A percentile compares a stretch with the other conserved stretches of the same genome.
Evolutionary conservation across 2,888 invertebrate genomes (phyloP).

Genomic region (Caenorhabditis sulstoni): DNA sequence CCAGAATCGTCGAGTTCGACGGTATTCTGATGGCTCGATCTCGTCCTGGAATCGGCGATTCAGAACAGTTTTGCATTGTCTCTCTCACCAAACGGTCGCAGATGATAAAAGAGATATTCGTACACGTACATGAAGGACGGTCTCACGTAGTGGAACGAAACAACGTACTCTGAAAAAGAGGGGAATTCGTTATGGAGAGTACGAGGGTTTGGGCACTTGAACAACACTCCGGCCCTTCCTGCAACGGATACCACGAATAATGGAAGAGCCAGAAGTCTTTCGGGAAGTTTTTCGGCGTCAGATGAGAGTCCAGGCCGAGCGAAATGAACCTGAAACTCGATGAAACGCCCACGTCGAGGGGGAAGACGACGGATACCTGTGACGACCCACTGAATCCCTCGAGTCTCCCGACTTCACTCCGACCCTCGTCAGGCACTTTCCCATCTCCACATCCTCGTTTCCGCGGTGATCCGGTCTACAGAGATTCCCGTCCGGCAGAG

Average conservation of each 20-base stretch:
- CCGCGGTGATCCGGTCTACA: conserved; percentile 84
- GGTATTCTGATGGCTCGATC: conserved; percentile 65
- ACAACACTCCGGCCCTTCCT: conserved; percentile 83
- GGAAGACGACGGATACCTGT: no score
- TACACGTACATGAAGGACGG: conserved; percentile 92
- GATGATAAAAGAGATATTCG: conserved; percentile 94
- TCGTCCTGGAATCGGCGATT: conserved; percentile 76
- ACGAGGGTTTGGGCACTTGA: conserved; percentile 61
- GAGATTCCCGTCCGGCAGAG: conserved; percentile 85
- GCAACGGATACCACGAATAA: conserved; percentile 92
- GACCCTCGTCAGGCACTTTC: conserved; percentile 90
- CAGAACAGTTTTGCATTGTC: no score
- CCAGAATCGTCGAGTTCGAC: conserved; percentile 58
- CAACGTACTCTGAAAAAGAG: conserved; percentile 89
- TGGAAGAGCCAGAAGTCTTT: conserved; percentile 91
- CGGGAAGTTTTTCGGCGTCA: conserved; percentile 89
- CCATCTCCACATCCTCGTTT: conserved; percentile 94
- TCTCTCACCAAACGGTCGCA: conserved; percentile 85
- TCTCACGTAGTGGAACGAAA: conserved; percentile 92
- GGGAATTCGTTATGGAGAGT: not conserved
- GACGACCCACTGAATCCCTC: conserved; percentile 89
- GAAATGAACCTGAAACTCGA: conserved; percentile 90
- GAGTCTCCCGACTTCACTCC: conserved; percentile 92
- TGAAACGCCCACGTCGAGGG: not conserved
- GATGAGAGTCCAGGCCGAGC: conserved; percentile 92